Percentiles rank a stretch among this genome's conserved stretches.
Conservation (phyloP, 2,797 vertebrate species). For the Anniella stebbinsi region DNA sequence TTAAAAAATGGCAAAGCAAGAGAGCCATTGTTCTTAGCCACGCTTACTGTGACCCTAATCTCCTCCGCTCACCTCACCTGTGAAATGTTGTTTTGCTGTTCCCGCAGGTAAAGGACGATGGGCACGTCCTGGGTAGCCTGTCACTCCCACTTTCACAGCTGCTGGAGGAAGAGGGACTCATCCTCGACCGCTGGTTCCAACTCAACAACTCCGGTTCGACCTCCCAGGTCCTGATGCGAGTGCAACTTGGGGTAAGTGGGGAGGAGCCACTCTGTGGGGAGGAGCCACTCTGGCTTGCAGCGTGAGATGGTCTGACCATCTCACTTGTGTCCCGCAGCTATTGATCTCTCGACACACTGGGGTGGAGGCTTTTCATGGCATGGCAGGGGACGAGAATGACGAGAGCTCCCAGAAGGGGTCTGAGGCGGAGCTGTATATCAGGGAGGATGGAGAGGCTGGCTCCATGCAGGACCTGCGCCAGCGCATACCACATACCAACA, state of each 20-base stretch:
- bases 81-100: background rate
- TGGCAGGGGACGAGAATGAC: conserved; percentile 21
- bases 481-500: conserved; percentile 65
- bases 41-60: background rate
- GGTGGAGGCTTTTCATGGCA: conserved; percentile 56
- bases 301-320: background rate
- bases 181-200: conserved; percentile 87
- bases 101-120: conserved; percentile 73
- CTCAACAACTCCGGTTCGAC: conserved; percentile 82
- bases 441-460: conserved; percentile 29
- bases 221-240: conserved; percentile 88
- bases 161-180: conserved; percentile 80
- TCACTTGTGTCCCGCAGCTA: conserved; percentile 61
- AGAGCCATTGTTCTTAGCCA: background rate
- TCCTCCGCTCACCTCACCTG: background rate
- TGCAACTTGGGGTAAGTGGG: conserved; percentile 85
- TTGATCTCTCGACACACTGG: conserved; percentile 75
- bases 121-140: conserved; percentile 79
- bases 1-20: background rate
- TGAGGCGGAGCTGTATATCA: conserved; percentile 33
- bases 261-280: background rate
- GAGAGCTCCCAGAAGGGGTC: background rate
- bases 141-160: conserved; percentile 85
- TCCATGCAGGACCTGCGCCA: conserved; percentile 73
- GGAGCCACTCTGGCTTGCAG: background rate